A percentile compares a stretch with the other conserved stretches of the same genome.
Conservation (phyloP, 2,113 vertebrate species). For the Cnemophilus loriae region DNA sequence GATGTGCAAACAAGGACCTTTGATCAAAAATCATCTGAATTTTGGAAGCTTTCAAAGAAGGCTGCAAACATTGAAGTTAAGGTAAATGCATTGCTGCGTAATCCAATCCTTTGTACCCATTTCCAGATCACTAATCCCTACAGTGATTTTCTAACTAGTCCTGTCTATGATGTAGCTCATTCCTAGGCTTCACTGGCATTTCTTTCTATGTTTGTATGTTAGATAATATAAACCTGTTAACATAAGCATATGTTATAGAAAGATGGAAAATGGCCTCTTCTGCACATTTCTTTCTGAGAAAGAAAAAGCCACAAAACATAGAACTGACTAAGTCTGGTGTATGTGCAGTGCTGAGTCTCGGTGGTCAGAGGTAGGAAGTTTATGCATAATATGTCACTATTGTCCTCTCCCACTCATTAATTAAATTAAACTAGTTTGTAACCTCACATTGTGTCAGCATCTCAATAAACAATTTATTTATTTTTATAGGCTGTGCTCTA, state of each 20-base stretch:
- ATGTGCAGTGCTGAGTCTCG: neutral
- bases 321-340: neutral
- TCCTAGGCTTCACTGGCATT: neutral
- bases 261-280: neutral
- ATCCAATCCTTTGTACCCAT: neutral
- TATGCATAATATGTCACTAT: neutral
- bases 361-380: neutral
- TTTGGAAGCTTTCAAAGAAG: neutral
- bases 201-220: neutral
- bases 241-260: neutral
- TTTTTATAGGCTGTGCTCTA: conserved; percentile 6
- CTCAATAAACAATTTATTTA: conserved; percentile 32
- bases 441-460: neutral
- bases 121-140: neutral
- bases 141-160: neutral
- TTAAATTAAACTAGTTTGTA: conserved; percentile 23
- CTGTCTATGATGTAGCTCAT: neutral
- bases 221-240: neutral
- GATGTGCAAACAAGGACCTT: neutral
- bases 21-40: neutral
- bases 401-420: conserved; percentile 14
- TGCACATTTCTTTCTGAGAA: neutral
- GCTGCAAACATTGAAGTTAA: neutral
- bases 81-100: neutral
- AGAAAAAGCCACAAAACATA: neutral